These are phyloP conservation scores for Actinernus sp. DNA, from an alignment of 92 coral and sea anemone genomes.

Conservation along the genomic window DNA sequence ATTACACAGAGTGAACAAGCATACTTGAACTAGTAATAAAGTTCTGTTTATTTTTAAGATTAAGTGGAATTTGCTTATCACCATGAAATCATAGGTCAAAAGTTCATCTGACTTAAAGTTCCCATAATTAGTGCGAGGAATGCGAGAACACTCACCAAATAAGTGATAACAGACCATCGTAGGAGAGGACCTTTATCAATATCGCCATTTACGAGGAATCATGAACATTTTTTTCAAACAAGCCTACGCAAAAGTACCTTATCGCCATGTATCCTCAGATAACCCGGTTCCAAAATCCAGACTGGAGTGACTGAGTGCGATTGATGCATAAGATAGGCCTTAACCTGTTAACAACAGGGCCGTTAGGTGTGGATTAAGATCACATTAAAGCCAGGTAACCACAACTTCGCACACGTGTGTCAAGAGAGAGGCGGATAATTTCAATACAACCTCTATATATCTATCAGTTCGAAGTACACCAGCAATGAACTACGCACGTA, in stretches of 20 bases:
- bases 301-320: slow-evolving; percentile 45
- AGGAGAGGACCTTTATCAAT: slow-evolving; percentile 9
- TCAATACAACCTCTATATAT: too few relatives aligned
- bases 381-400: too few relatives aligned
- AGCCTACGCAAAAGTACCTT: slow-evolving; percentile 40
- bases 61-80: slow-evolving; percentile 20
- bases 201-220: slow-evolving; percentile 26
- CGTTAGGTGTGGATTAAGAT: too few relatives aligned
- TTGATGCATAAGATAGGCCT: slow-evolving; percentile 24
- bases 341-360: background rate
- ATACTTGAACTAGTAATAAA: background rate
- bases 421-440: too few relatives aligned
- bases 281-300: slow-evolving; percentile 44
- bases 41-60: slow-evolving; percentile 23
- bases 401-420: too few relatives aligned
- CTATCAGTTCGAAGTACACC: too few relatives aligned
- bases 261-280: slow-evolving; percentile 29
- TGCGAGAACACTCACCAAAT: background rate
- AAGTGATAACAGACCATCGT: slow-evolving; percentile 6
- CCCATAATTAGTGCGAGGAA: slow-evolving; percentile 17
- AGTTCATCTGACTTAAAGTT: background rate
- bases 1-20: background rate
- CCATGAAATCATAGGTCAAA: background rate
- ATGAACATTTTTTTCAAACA: slow-evolving; percentile 12
- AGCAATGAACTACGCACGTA: too few relatives aligned